phyloP scores from a whole-genome alignment of 2,113 vertebrate species.

The Aegotheles bennettii region DNA sequence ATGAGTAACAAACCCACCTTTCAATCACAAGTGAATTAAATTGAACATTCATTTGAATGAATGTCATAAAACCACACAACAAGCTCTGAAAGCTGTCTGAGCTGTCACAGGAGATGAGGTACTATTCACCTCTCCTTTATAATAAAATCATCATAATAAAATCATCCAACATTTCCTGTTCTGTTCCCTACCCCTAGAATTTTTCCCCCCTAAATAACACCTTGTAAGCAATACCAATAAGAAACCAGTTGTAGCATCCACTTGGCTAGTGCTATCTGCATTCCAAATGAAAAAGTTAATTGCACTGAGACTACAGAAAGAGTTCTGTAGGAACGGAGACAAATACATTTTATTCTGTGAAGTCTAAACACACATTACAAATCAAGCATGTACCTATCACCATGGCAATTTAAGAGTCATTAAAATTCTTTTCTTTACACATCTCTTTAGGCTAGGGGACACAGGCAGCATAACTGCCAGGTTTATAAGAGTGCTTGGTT shows the following conservation, averaged over 20 bases:
- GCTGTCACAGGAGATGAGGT: not conserved
- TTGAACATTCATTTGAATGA: not conserved
- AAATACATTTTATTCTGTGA: not conserved
- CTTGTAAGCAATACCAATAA: not conserved
- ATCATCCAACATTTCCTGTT: not conserved
- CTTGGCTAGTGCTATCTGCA: not conserved
- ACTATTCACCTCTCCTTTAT: not conserved
- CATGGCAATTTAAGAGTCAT: not conserved
- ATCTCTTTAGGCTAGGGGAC: not conserved
- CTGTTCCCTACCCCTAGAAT: not conserved
- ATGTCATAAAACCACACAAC: not conserved
- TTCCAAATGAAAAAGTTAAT: not conserved
- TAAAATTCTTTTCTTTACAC: not conserved
- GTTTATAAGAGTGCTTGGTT: not conserved
- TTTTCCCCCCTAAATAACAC: not conserved
- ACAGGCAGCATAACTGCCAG: not conserved
- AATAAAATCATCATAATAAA: constrained; percentile 7
- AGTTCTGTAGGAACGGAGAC: not conserved
- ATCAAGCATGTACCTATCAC: not conserved
- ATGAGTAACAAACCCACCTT: not conserved
- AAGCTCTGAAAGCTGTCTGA: not conserved
- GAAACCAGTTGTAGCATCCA: not conserved
- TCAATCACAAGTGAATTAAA: not conserved
- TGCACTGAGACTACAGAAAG: not conserved
- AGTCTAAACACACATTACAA: not conserved